Evolutionary conservation across 2,888 invertebrate species (phyloP).

Genomic region (Acleris emargana): DNA sequence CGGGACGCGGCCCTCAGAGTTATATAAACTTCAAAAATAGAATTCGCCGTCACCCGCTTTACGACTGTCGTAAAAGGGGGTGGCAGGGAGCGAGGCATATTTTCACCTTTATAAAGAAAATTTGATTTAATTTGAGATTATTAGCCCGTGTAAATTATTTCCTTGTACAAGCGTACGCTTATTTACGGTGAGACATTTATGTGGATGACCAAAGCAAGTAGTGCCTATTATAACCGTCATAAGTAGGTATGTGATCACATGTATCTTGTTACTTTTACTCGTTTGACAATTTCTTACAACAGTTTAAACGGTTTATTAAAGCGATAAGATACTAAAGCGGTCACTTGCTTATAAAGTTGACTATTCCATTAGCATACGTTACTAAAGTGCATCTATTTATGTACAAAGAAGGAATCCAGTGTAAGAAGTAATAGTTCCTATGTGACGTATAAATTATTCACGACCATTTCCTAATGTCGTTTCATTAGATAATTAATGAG

Average conservation of each 20-base stretch:
- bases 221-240: too few species aligned
- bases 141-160: constrained; percentile 8
- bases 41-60: constrained; percentile 65
- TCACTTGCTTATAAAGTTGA: too few species aligned
- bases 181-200: not conserved
- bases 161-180: not conserved
- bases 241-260: too few species aligned
- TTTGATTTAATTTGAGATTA: constrained; percentile 49
- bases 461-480: not conserved
- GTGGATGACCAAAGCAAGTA: too few species aligned
- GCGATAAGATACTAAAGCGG: too few species aligned
- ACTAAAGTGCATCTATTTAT: not conserved
- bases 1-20: constrained; percentile 45
- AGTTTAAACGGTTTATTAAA: too few species aligned
- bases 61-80: constrained; percentile 68
- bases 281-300: too few species aligned
- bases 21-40: constrained; percentile 75
- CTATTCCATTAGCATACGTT: too few species aligned
- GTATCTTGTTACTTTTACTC: too few species aligned
- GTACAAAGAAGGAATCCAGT: not conserved
- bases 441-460: not conserved
- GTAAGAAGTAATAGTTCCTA: not conserved
- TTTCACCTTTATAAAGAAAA: constrained; percentile 65
- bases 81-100: constrained; percentile 59
- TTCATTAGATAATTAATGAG: too few species aligned